These are phyloP conservation scores for Pilophorus perplexus DNA, from an alignment of 2,888 invertebrate genomes.

Conservation along the genomic window DNA sequence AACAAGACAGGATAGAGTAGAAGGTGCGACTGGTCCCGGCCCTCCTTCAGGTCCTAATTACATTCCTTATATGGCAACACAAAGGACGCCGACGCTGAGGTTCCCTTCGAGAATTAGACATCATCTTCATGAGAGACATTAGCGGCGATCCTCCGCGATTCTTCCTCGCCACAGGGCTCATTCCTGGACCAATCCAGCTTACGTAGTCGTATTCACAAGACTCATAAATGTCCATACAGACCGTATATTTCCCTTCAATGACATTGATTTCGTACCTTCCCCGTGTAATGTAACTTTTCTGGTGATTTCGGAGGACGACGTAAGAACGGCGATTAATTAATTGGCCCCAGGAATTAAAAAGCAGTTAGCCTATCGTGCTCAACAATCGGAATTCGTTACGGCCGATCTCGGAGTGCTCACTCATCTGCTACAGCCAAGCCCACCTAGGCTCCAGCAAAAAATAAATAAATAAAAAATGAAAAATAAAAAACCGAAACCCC, in stretches of 20 bases:
- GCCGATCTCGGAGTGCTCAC: background rate
- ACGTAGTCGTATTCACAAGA: too few species aligned
- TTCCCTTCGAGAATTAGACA: slow-evolving; percentile 25
- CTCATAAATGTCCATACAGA: too few species aligned
- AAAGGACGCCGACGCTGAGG: slow-evolving; percentile 18
- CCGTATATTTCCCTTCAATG: too few species aligned
- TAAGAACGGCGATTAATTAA: background rate
- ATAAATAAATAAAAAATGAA: too few species aligned
- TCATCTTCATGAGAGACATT: slow-evolving; percentile 28
- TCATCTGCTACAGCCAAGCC: background rate
- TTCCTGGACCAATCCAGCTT: too few species aligned
- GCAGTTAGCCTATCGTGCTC: background rate
- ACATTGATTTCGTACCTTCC: too few species aligned
- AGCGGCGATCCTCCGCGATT: too few species aligned
- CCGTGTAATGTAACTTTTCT: too few species aligned
- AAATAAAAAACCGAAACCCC: too few species aligned
- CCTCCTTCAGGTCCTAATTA: slow-evolving; percentile 24
- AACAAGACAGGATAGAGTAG: slow-evolving; percentile 27
- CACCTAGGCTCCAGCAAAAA: background rate
- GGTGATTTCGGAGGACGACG: too few species aligned
- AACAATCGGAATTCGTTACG: slow-evolving; percentile 1
- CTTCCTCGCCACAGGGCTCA: too few species aligned
- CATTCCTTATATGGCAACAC: slow-evolving; percentile 20
- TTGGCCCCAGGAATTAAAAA: background rate
- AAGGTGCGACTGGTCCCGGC: slow-evolving; percentile 13